Evolutionary conservation across 2,888 invertebrate species (phyloP).

Genomic region (Aelia acuminata): DNA sequence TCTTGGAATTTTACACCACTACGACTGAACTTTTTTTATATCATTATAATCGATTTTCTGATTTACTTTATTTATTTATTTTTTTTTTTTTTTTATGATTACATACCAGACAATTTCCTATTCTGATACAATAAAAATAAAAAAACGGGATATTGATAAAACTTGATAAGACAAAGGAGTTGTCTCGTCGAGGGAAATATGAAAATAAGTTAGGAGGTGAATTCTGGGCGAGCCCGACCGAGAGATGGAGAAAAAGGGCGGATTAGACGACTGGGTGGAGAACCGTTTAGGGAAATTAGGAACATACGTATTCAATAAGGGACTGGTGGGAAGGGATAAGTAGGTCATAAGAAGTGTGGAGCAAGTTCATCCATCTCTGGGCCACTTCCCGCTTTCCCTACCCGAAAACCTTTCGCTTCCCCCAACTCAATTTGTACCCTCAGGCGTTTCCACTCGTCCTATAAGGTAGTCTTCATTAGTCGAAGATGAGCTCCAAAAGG

Average conservation of each 20-base stretch:
- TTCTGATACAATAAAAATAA: not conserved
- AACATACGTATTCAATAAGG: constrained; percentile 63
- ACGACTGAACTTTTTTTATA: no score
- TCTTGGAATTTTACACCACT: no score
- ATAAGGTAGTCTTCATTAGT: not conserved
- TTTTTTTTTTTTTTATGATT: no score
- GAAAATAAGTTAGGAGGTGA: constrained; percentile 23
- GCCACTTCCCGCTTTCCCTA: constrained; percentile 3
- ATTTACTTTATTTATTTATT: no score
- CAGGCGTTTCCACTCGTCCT: not conserved
- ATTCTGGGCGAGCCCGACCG: constrained; percentile 7
- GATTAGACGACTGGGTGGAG: constrained; percentile 45
- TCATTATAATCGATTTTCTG: no score
- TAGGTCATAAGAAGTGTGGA: constrained; percentile 53
- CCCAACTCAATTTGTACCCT: constrained; percentile 10
- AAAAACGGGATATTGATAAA: not conserved
- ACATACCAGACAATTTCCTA: no score
- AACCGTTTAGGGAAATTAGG: constrained; percentile 62
- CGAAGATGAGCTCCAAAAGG: not conserved
- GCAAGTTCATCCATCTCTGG: constrained; percentile 42
- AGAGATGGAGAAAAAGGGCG: constrained; percentile 42
- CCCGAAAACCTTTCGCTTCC: constrained; percentile 1
- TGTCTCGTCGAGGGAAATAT: not conserved
- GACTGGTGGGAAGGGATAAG: constrained; percentile 53
- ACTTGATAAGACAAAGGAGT: not conserved